Percentiles rank a stretch among this genome's conserved stretches.
These are phyloP conservation scores for Dynastes hyllus DNA, from an alignment of 2,888 invertebrate genomes.

Conservation along the genomic window DNA sequence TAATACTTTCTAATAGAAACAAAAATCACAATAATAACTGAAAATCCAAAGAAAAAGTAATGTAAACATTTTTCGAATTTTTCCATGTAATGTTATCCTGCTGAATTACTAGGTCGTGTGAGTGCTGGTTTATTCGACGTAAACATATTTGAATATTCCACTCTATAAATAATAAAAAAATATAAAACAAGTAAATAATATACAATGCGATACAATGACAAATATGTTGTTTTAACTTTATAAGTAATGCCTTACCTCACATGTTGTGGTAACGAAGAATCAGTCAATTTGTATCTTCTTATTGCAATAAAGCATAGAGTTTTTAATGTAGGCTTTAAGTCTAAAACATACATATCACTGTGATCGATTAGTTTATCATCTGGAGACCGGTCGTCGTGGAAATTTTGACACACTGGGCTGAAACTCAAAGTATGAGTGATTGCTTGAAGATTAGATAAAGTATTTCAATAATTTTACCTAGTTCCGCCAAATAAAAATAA, in stretches of 20 bases:
- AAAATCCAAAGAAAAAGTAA: slow-evolving; percentile 6
- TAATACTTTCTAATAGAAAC: slow-evolving; percentile 15
- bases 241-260: slow-evolving; percentile 73
- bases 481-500: slow-evolving; percentile 94
- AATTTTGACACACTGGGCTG: slow-evolving; percentile 53
- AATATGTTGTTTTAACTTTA: not conserved
- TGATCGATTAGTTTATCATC: slow-evolving; percentile 81
- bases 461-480: slow-evolving; percentile 74
- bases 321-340: slow-evolving; percentile 84
- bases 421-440: slow-evolving; percentile 26
- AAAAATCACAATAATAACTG: not conserved
- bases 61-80: slow-evolving; percentile 1
- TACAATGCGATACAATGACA: not conserved
- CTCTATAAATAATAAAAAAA: slow-evolving; percentile 69
- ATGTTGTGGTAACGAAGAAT: slow-evolving; percentile 77
- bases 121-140: slow-evolving; percentile 81
- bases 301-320: slow-evolving; percentile 82
- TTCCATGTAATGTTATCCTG: slow-evolving; percentile 62
- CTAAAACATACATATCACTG: slow-evolving; percentile 87
- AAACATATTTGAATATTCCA: slow-evolving; percentile 81
- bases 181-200: slow-evolving; percentile 55
- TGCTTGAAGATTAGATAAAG: not conserved
- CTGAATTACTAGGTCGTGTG: slow-evolving; percentile 67
- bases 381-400: slow-evolving; percentile 65
- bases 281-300: slow-evolving; percentile 78